Evolutionary conservation across 1,140 invertebrate species (phyloP).

Genomic region (Atopsyche davidsoni): DNA sequence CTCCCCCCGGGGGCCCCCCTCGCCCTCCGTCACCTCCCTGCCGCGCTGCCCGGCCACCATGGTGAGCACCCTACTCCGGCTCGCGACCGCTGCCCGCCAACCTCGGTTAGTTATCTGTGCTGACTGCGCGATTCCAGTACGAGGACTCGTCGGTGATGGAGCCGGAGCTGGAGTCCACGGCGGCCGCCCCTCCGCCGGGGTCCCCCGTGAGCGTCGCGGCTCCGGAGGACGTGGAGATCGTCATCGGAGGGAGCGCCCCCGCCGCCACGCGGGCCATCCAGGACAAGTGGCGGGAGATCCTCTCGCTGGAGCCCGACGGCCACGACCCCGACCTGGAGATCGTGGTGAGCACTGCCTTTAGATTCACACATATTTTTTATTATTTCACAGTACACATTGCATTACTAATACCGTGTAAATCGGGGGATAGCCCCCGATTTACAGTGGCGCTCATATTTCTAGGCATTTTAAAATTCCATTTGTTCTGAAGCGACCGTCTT

Average conservation of each 20-base stretch:
- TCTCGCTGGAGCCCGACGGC: slow-evolving; percentile 43
- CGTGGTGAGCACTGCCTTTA: slow-evolving; percentile 57
- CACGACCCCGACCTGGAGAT: slow-evolving; percentile 60
- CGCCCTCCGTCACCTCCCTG: slow-evolving; percentile 69
- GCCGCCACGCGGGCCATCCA: slow-evolving; percentile 58
- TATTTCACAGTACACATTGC: too few species aligned
- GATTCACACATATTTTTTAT: too few species aligned
- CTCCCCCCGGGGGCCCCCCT: slow-evolving; percentile 55
- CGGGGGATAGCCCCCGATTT: too few species aligned
- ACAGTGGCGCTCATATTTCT: too few species aligned
- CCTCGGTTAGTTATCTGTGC: slow-evolving; percentile 47
- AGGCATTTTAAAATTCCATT: too few species aligned
- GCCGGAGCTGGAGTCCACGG: slow-evolving; percentile 59
- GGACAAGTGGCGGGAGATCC: slow-evolving; percentile 63
- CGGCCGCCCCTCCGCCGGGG: slow-evolving; percentile 52
- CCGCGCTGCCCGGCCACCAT: slow-evolving; percentile 71
- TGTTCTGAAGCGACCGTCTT: too few species aligned
- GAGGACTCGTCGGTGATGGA: slow-evolving; percentile 59
- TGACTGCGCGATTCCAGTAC: slow-evolving; percentile 35
- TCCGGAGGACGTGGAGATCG: slow-evolving; percentile 54
- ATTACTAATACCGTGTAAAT: too few species aligned
- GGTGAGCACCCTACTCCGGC: slow-evolving; percentile 39
- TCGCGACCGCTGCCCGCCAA: slow-evolving; percentile 73
- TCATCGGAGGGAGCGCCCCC: slow-evolving; percentile 54
- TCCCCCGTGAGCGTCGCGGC: slow-evolving; percentile 48